Conservation (phyloP, 2,888 invertebrate genomes). For the Cataglyphis cursor region DNA sequence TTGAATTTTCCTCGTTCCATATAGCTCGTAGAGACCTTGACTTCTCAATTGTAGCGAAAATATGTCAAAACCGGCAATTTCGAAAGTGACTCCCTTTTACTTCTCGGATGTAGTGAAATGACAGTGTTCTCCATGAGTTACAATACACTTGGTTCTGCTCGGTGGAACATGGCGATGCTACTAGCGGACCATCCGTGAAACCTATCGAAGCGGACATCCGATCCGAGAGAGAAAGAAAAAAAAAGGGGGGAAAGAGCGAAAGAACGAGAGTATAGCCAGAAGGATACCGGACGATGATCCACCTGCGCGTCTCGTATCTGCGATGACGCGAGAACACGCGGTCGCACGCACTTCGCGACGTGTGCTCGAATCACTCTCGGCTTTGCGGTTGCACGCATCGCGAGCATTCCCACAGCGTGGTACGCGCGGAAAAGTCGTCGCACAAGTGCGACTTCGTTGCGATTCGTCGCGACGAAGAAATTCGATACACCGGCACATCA, state of each 20-base stretch:
- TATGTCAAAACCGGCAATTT: slow-evolving; percentile 26
- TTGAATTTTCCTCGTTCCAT: neutral
- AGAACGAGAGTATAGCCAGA: slow-evolving; percentile 3
- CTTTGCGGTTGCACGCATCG: slow-evolving; percentile 82
- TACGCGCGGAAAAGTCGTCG: slow-evolving; percentile 71
- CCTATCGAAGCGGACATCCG: slow-evolving; percentile 85
- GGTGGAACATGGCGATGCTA: slow-evolving; percentile 14
- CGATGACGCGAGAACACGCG: slow-evolving; percentile 48
- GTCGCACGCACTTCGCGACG: slow-evolving; percentile 29
- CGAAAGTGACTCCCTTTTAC: slow-evolving; percentile 7
- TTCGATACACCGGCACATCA: slow-evolving; percentile 70
- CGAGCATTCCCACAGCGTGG: slow-evolving; percentile 82
- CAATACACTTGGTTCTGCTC: slow-evolving; percentile 36
- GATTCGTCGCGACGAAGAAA: slow-evolving; percentile 56
- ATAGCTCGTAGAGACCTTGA: neutral
- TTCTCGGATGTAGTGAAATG: slow-evolving; percentile 26
- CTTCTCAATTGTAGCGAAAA: slow-evolving; percentile 7
- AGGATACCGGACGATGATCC: slow-evolving; percentile 59
- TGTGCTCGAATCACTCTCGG: neutral
- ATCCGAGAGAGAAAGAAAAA: slow-evolving; percentile 58
- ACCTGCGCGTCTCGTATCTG: slow-evolving; percentile 51
- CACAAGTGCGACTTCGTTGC: slow-evolving; percentile 61
- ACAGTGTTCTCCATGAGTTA: slow-evolving; percentile 2
- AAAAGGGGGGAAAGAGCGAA: neutral
- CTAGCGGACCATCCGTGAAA: slow-evolving; percentile 82